Evolutionary conservation across 2,797 vertebrate species (phyloP).

Genomic region (Odontamblyopus lacepedii): DNA sequence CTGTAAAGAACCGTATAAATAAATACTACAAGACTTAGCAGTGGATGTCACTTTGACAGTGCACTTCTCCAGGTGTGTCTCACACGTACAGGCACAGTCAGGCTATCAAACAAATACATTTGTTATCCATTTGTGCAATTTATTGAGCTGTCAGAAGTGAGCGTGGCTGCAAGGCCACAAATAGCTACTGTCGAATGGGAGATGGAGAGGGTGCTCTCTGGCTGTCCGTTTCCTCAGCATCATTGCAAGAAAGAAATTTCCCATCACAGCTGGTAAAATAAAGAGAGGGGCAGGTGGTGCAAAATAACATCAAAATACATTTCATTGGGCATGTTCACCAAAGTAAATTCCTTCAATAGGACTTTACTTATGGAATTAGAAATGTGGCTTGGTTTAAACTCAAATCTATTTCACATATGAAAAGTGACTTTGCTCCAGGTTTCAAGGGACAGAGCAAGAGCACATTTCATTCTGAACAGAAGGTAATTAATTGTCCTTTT

Average conservation of each 20-base stretch:
- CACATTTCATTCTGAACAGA: no score
- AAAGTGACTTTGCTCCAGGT: no score
- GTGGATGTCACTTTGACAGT: slow-evolving; percentile 2
- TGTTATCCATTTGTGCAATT: slow-evolving; percentile 76
- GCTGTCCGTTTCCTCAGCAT: slow-evolving; percentile 53
- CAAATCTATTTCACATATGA: no score
- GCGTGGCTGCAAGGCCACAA: slow-evolving; percentile 46
- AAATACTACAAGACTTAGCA: background rate
- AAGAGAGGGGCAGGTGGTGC: slow-evolving; percentile 49
- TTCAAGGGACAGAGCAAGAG: no score
- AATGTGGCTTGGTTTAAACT: no score
- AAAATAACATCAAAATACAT: slow-evolving; percentile 14
- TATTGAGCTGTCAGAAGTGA: slow-evolving; percentile 70
- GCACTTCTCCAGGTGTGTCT: slow-evolving; percentile 48
- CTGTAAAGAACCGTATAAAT: background rate
- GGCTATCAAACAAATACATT: slow-evolving; percentile 66
- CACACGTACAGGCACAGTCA: slow-evolving; percentile 33
- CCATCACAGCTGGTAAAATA: slow-evolving; percentile 52
- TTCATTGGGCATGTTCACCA: background rate
- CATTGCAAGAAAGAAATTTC: slow-evolving; percentile 55
- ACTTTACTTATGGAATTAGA: no score
- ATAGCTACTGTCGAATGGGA: slow-evolving; percentile 56
- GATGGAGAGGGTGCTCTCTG: slow-evolving; percentile 55
- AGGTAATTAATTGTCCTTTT: no score
- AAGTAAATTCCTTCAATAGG: background rate